A percentile compares a stretch with the other conserved stretches of the same genome.
These are phyloP conservation scores for Borostomias antarcticus DNA, from an alignment of 2,797 vertebrate species.

Conservation along the genomic window DNA sequence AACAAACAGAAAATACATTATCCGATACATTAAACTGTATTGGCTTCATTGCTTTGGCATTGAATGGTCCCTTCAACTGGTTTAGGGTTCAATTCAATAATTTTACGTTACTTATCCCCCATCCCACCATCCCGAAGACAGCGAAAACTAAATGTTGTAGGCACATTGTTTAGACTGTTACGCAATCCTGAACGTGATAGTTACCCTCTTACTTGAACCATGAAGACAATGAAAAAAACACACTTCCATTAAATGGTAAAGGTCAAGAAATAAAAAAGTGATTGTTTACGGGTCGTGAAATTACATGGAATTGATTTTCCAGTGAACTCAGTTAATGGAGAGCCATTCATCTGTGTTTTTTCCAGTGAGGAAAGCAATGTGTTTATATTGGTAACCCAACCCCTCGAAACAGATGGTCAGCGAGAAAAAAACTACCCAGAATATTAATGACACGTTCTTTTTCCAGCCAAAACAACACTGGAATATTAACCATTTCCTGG, in stretches of 20 bases:
- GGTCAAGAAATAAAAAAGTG: slow-evolving; percentile 11
- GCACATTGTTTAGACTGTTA: background rate
- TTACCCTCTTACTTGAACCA: background rate
- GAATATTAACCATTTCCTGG: slow-evolving; percentile 7
- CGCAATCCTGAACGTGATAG: background rate
- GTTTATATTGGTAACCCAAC: slow-evolving; percentile 27
- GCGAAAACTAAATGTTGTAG: slow-evolving; percentile 4
- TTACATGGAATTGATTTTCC: slow-evolving; percentile 17
- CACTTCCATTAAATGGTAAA: slow-evolving; percentile 13
- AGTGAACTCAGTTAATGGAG: slow-evolving; percentile 25
- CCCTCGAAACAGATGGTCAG: slow-evolving; percentile 28
- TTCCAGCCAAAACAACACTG: background rate
- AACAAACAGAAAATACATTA: background rate
- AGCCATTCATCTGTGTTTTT: slow-evolving; percentile 15
- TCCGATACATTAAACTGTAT: background rate
- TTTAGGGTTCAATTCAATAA: background rate
- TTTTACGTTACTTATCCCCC: background rate
- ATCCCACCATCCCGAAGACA: background rate
- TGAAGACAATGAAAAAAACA: background rate
- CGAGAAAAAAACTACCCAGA: slow-evolving; percentile 14
- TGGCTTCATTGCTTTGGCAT: background rate
- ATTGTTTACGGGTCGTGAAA: slow-evolving; percentile 13
- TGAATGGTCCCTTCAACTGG: background rate
- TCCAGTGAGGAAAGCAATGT: slow-evolving; percentile 15
- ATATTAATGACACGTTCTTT: slow-evolving; percentile 2